Evolutionary conservation across 2,797 vertebrate species (phyloP).

Genomic region (Falco columbarius): DNA sequence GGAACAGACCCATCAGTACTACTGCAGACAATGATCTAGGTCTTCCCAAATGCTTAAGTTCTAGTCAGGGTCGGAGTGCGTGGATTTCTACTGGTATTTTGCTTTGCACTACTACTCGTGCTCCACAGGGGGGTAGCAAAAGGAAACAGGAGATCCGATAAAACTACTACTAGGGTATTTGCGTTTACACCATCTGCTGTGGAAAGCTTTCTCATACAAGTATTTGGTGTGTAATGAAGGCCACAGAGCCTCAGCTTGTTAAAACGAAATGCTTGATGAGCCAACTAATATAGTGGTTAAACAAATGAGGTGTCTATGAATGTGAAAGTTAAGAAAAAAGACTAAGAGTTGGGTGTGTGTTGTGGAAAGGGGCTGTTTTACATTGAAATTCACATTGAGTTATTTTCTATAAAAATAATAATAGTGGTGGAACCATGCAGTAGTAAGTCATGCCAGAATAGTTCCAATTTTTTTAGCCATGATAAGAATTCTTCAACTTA

Average conservation of each 20-base stretch:
- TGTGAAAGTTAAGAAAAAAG: background rate
- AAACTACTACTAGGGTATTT: rapidly evolving
- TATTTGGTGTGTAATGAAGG: rapidly evolving
- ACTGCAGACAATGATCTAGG: background rate
- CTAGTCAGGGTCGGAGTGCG: background rate
- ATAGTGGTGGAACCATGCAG: background rate
- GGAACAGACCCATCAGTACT: background rate
- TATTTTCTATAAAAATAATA: background rate
- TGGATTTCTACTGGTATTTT: background rate
- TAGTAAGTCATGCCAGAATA: background rate
- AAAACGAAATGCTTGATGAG: background rate
- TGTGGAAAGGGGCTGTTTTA: background rate
- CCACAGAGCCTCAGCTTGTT: background rate
- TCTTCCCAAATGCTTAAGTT: background rate
- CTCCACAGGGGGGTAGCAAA: slow-evolving; percentile 59
- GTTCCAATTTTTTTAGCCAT: background rate
- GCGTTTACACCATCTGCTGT: rapidly evolving
- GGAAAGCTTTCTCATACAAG: background rate
- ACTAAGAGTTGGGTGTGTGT: background rate
- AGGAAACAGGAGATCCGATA: background rate
- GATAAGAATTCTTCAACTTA: background rate
- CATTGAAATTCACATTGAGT: background rate
- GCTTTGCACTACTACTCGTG: background rate
- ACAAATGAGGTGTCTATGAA: background rate
- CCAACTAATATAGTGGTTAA: background rate